These are phyloP conservation scores for Carduelis carduelis DNA, from an alignment of 2,797 vertebrate species.

Conservation along the genomic window DNA sequence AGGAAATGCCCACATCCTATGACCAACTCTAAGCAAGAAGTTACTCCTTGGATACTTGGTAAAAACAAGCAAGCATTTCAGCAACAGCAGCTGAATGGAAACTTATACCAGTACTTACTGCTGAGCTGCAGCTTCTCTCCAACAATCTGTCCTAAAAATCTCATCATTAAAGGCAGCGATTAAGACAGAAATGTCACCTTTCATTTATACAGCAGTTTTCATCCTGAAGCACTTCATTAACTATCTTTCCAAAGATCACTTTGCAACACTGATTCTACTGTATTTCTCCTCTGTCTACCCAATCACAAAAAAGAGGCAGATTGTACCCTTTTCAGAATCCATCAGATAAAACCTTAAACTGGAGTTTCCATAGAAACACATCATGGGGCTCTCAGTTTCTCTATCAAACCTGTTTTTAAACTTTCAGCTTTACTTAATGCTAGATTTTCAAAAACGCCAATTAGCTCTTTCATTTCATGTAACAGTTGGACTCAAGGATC, in stretches of 20 bases:
- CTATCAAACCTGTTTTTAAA: slow-evolving; percentile 25
- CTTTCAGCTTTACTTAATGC: slow-evolving; percentile 30
- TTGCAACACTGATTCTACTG: background rate
- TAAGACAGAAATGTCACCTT: slow-evolving; percentile 36
- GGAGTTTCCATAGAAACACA: slow-evolving; percentile 46
- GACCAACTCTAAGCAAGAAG: background rate
- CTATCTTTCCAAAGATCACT: slow-evolving; percentile 37
- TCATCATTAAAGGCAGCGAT: slow-evolving; percentile 14
- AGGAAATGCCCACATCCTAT: background rate
- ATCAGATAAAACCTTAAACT: slow-evolving; percentile 44
- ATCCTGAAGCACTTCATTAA: slow-evolving; percentile 47
- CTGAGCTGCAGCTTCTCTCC: background rate
- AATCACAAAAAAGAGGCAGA: slow-evolving; percentile 18
- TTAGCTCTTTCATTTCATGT: background rate
- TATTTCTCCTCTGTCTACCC: slow-evolving; percentile 8
- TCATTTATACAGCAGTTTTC: slow-evolving; percentile 1
- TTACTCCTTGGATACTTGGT: background rate
- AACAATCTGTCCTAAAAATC: background rate
- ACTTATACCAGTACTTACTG: background rate
- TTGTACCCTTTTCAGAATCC: slow-evolving; percentile 34
- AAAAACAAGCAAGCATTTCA: background rate
- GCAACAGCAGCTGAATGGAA: background rate
- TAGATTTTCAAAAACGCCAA: background rate
- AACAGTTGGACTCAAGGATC: background rate
- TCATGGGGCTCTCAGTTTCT: background rate